A percentile compares a stretch with the other conserved stretches of the same genome.
Conservation (phyloP, 2,113 vertebrate genomes). For the Mobula hypostoma region DNA sequence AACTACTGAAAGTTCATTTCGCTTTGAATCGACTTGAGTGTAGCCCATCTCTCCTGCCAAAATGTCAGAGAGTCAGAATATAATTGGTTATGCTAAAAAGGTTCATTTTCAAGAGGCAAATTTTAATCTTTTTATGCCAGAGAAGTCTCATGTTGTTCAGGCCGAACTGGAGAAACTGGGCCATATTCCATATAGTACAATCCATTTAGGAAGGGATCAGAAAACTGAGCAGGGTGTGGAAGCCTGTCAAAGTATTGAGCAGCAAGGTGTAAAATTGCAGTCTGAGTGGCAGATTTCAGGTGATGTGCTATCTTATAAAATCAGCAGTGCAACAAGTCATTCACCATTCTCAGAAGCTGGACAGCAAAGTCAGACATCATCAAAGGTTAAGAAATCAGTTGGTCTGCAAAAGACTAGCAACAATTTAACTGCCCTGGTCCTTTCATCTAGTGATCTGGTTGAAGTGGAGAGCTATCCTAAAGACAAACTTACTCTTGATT, state of each 20-base stretch:
- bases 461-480: neutral
- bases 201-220: constrained; percentile 16
- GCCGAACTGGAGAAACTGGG: neutral
- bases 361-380: neutral
- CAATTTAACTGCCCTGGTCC: neutral
- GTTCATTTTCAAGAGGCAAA: constrained; percentile 20
- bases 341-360: neutral
- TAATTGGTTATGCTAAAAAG: neutral
- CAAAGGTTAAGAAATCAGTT: neutral
- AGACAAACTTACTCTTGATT: constrained; percentile 32
- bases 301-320: neutral
- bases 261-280: neutral
- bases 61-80: neutral
- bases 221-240: neutral
- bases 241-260: neutral
- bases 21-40: neutral
- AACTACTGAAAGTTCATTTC: neutral
- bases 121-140: neutral
- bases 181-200: neutral
- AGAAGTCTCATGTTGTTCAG: neutral
- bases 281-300: neutral
- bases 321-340: neutral
- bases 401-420: neutral
- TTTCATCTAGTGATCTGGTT: constrained; percentile 27
- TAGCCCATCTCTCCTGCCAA: neutral